Conservation (phyloP, 1,140 invertebrate species). For the Leptinotarsa texana region DNA sequence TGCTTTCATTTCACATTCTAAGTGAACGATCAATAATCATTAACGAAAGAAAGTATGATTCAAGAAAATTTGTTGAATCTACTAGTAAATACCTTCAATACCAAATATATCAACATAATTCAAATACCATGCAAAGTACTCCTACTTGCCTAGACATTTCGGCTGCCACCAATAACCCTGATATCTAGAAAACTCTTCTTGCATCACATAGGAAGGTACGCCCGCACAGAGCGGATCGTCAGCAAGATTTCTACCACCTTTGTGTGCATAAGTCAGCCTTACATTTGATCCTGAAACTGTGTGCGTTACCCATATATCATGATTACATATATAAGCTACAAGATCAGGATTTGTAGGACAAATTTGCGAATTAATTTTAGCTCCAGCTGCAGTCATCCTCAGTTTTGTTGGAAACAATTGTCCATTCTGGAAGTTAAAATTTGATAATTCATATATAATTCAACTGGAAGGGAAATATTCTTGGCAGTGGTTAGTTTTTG, state of each 20-base stretch:
- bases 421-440: conserved; percentile 59
- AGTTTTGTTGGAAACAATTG: conserved; percentile 74
- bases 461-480: too few relatives aligned
- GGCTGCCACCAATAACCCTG: conserved; percentile 98
- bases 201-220: conserved; percentile 94
- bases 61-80: too few relatives aligned
- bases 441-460: not conserved
- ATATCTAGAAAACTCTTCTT: conserved; percentile 96
- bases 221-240: conserved; percentile 89
- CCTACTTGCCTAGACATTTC: conserved; percentile 61
- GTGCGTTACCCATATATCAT: conserved; percentile 89
- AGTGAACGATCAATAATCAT: too few relatives aligned
- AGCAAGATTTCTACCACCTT: conserved; percentile 70
- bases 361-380: conserved; percentile 86
- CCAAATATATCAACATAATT: not conserved
- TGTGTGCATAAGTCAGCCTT: conserved; percentile 81
- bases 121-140: too few relatives aligned
- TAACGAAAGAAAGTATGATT: too few relatives aligned
- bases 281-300: conserved; percentile 71
- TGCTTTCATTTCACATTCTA: too few relatives aligned
- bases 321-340: conserved; percentile 86
- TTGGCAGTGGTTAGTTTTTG: too few relatives aligned
- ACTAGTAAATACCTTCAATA: too few relatives aligned
- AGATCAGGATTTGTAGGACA: conserved; percentile 86
- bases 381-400: conserved; percentile 67